Base-by-base conservation (phyloP, 1,140 invertebrate genomes). In the Hycleus phaleratus region DNA sequence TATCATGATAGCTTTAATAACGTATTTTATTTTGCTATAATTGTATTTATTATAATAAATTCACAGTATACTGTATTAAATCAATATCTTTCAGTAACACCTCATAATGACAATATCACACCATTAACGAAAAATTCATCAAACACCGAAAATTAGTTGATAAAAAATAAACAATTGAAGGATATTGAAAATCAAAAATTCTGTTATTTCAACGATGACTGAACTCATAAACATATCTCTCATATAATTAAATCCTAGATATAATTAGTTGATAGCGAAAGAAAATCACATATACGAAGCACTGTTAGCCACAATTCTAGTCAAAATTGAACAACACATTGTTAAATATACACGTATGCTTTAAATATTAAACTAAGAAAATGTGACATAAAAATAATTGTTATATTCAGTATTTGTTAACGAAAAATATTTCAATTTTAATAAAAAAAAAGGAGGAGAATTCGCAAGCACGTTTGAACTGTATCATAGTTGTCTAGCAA, bases 271-370 rank as follows among this genome's bases (percentile, higher is more conserved):
- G 42, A 60, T 60, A 55, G 18, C 6, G 46, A 50, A 58, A 61
- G 60, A 42, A 55, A 58, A 47, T 9, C 54, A 64, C 56, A 52
- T 60, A 56, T 62, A 65, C 50, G 46, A 65, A 26, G 60, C 63
- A 65, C 63, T 42, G 42, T 43, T 62, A 65, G 63, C 49, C 56
- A 57, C 54, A 60, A 56, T 44, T 49, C 54, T 54, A 32, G 32
- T 32, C 4, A 32, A 32, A 32, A 32, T 51, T 25, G 25, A 49
- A 49, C 38, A 46, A 54, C 64, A 65, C 64, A 51, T 63, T 65
- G 64, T 65, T 65, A 65, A 49, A 65, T 65, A 65, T 59, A 65
- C 63, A 62, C 63, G 47, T 49, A 63, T 54, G 62, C 62, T 63
- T 60, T 47, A 63, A 56, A 32, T 44, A 60, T 54, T 60, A 54